Evolutionary conservation across 2,797 vertebrate genomes (phyloP).

Genomic region (Austrolebias charrua): DNA sequence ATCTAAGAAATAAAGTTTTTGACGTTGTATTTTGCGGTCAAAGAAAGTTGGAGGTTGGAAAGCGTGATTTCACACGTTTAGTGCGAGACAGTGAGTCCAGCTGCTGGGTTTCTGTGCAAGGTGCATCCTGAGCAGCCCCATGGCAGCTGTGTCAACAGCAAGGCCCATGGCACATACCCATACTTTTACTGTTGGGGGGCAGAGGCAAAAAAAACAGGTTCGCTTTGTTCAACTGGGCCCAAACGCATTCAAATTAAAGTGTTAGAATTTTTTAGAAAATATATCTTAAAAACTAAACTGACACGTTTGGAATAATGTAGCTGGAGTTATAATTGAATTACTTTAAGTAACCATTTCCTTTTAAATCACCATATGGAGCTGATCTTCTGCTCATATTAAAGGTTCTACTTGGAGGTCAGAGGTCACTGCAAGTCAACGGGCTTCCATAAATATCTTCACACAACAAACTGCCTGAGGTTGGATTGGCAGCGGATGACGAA

Average conservation of each 20-base stretch:
- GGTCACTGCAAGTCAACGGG: conserved; percentile 33
- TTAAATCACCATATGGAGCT: conserved; percentile 41
- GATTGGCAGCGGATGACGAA: conserved; percentile 4
- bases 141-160: conserved; percentile 75
- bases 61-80: conserved; percentile 25
- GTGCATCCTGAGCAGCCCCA: conserved; percentile 58
- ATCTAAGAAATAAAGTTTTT: not conserved
- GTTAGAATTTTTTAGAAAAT: no score
- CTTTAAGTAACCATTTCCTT: conserved; percentile 17
- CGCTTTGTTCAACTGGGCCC: not conserved
- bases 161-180: conserved; percentile 24
- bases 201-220: conserved; percentile 15
- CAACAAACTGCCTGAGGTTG: conserved; percentile 28
- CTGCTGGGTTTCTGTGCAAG: conserved; percentile 29
- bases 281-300: no score
- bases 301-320: not conserved
- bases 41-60: conserved; percentile 14
- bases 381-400: conserved; percentile 40
- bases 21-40: conserved; percentile 41
- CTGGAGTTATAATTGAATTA: conserved; percentile 30
- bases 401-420: conserved; percentile 36
- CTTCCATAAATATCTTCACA: conserved; percentile 22
- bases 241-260: not conserved
- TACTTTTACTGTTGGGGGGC: conserved; percentile 21
- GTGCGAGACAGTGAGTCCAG: conserved; percentile 45